Evolutionary conservation across 2,113 vertebrate species (phyloP).

Genomic region (Recurvirostra avosetta): DNA sequence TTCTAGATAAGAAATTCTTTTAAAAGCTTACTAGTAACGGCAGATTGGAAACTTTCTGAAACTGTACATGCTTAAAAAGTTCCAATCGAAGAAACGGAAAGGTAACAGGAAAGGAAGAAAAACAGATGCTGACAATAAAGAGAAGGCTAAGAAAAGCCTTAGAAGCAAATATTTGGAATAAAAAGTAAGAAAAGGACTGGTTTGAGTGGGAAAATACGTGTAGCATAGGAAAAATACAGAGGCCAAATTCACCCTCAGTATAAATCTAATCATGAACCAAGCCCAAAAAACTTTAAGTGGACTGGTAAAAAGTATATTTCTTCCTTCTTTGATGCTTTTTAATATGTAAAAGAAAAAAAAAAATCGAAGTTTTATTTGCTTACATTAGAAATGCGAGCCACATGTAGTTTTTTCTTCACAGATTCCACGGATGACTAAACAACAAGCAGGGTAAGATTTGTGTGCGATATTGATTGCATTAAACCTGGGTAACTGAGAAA

Average conservation of each 20-base stretch:
- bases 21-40: neutral
- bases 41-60: conserved; percentile 41
- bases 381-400: neutral
- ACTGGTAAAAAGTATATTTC: neutral
- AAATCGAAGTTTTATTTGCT: neutral
- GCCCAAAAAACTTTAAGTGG: neutral
- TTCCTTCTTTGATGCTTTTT: neutral
- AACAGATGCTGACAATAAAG: neutral
- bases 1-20: conserved; percentile 23
- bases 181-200: neutral
- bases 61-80: conserved; percentile 36
- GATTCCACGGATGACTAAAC: neutral
- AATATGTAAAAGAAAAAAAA: neutral
- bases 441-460: neutral
- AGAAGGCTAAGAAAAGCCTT: neutral
- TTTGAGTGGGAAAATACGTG: neutral
- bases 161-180: neutral
- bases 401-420: neutral
- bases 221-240: neutral
- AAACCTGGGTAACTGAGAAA: neutral
- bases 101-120: neutral
- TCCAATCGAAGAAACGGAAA: neutral
- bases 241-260: neutral
- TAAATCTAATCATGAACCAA: neutral
- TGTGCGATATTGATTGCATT: neutral